These are phyloP conservation scores for Eumerus sabulonum DNA, from an alignment of 2,888 invertebrate genomes.

Conservation along the genomic window DNA sequence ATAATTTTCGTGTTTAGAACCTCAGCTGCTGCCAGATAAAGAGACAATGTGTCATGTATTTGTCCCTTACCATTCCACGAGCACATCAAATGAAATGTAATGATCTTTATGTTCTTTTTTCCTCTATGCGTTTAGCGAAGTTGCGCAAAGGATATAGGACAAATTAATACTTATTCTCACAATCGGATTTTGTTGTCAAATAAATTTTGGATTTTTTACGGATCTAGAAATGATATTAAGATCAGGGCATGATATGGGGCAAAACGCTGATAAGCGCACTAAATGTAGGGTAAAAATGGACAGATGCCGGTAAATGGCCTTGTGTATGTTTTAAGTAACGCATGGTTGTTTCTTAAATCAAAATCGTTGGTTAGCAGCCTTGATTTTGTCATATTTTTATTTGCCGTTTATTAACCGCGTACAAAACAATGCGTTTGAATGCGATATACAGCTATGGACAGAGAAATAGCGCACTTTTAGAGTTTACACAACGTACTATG, in stretches of 20 bases:
- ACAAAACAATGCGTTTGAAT: too few relatives aligned
- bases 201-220: constrained; percentile 67
- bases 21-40: constrained; percentile 55
- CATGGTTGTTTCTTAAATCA: constrained; percentile 14
- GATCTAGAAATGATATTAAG: constrained; percentile 61
- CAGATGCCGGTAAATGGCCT: constrained; percentile 15
- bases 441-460: too few relatives aligned
- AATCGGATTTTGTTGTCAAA: constrained; percentile 67
- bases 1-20: constrained; percentile 54
- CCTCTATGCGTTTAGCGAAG: not conserved
- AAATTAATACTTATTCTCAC: constrained; percentile 61
- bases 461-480: too few relatives aligned
- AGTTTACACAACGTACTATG: too few relatives aligned
- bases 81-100: constrained; percentile 5
- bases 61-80: constrained; percentile 24
- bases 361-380: too few relatives aligned
- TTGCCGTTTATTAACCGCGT: too few relatives aligned
- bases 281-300: constrained; percentile 55
- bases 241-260: constrained; percentile 39
- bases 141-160: constrained; percentile 27
- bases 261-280: constrained; percentile 19
- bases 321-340: not conserved
- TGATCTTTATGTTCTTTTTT: constrained; percentile 1
- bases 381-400: too few relatives aligned
- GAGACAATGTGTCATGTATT: constrained; percentile 20